Conservation (phyloP, 2,113 vertebrate species). For the Pampusana beccarii region DNA sequence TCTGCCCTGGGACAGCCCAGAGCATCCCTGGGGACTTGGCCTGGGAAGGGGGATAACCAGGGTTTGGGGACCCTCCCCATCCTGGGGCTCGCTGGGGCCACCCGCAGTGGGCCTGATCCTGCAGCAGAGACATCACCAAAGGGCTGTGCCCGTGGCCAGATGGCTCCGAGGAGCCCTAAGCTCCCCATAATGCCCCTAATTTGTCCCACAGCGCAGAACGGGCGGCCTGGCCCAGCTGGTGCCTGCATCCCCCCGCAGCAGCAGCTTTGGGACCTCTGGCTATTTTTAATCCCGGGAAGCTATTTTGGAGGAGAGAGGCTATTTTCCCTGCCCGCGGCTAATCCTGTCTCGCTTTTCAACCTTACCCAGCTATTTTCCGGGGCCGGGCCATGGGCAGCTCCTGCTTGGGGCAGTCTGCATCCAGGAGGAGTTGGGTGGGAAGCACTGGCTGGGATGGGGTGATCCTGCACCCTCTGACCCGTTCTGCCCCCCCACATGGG, state of each 20-base stretch:
- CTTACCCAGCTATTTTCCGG: conserved; percentile 9
- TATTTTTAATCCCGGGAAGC: conserved; percentile 61
- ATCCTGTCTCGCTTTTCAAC: conserved; percentile 39
- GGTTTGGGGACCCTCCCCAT: neutral
- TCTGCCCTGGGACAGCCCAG: neutral
- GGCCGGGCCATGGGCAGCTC: neutral
- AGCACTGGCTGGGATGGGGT: neutral
- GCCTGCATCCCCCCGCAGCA: neutral
- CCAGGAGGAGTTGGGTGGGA: neutral
- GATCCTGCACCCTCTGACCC: neutral
- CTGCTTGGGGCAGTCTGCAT: neutral
- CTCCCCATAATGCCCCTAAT: neutral
- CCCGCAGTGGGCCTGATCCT: neutral
- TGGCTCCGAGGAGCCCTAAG: conserved; percentile 24
- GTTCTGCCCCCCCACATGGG: accelerated
- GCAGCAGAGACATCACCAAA: accelerated
- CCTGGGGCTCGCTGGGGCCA: accelerated
- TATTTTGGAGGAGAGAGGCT: conserved; percentile 52
- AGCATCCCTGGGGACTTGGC: neutral
- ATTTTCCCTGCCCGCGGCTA: conserved; percentile 53
- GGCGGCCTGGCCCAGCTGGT: conserved; percentile 30
- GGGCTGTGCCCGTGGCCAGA: neutral
- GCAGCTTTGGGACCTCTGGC: neutral
- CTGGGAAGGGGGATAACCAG: neutral
- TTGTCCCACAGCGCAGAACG: neutral